Base-by-base conservation (phyloP, 2,113 vertebrate genomes). In the Procavia capensis region DNA sequence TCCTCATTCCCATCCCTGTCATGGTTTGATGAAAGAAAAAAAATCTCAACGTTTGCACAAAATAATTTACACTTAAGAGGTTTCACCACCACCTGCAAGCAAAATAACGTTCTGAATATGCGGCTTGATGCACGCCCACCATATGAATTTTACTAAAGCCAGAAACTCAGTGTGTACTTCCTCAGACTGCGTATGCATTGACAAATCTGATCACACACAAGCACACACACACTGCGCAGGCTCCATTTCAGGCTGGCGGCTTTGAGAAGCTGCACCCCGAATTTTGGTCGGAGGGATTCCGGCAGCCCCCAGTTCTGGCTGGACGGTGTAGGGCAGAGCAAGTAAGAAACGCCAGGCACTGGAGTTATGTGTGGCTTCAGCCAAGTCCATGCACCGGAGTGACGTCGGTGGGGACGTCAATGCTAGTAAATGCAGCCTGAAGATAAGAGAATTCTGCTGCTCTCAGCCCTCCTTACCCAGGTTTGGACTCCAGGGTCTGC, bases 141-240 rank as follows among this genome's bases (percentile, higher is more conserved):
- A 47, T 3, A 24, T 36, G 31, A 91, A 81, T 86, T 93, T 78
- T 68, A 81, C 59, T 93, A 72, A 85, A 95, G 96, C 25, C 39
- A 91, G 72, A 54, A 45, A 9, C 11, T 36, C 29, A 91, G 34
- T 0, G 7, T 47, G 39, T 11, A 24, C 43, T 59, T 61, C 61
- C 29, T 82, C 39, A 22, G 43, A 79, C 36, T 68, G 34, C 54
- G 57, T 2, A 63, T 3, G 22, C 20, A 76, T 43, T 79, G 83
- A 78, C 36, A 41, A 45, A 90, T 80, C 76, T 72, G 64, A 50
- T 82, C 75, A 81, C 13, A 4, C 34, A 57, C 45, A 9, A 11
- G 24, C 80, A 20, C 43, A 80, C 22, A 17, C 57, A 39, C 74
- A 4, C 3, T 10, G 3, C 11, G 0, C 47, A 84, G 39, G 3